phyloP scores from a whole-genome alignment of 2,797 vertebrate species.

The Chaunax sp. region DNA sequence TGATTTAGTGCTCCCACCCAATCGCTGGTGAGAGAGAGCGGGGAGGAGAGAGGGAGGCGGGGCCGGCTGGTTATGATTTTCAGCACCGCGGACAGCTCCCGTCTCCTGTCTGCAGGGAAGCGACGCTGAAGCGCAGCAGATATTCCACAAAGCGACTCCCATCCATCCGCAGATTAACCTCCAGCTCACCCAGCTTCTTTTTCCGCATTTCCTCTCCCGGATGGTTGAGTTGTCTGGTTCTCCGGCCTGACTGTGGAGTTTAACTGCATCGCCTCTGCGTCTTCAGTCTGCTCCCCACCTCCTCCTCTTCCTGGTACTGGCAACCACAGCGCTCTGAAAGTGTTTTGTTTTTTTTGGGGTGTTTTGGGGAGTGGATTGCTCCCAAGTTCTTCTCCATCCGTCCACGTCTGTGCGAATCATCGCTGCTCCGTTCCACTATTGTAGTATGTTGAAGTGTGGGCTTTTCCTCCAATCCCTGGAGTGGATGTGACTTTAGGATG shows the following conservation, averaged over 20 bases:
- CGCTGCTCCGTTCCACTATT: conserved; percentile 5
- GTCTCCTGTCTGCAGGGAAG: conserved; percentile 66
- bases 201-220: background rate
- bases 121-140: conserved; percentile 28
- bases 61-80: conserved; percentile 43
- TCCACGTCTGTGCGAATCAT: background rate
- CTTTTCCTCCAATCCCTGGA: conserved; percentile 27
- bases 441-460: conserved; percentile 37
- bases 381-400: conserved; percentile 20
- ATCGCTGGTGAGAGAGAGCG: conserved; percentile 45
- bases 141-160: background rate
- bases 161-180: conserved; percentile 14
- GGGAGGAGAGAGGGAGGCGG: conserved; percentile 16
- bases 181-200: background rate
- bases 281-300: conserved; percentile 30
- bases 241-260: conserved; percentile 57
- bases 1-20: conserved; percentile 52
- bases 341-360: conserved; percentile 2
- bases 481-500: conserved; percentile 60
- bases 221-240: conserved; percentile 39
- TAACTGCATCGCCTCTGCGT: conserved; percentile 70
- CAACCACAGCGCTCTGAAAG: conserved; percentile 56
- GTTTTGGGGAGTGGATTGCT: conserved; percentile 32
- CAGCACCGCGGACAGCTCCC: conserved; percentile 80
- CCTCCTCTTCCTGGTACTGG: conserved; percentile 43